These are phyloP conservation scores for Progne subis DNA, from an alignment of 2,113 vertebrate genomes.

Conservation along the genomic window DNA sequence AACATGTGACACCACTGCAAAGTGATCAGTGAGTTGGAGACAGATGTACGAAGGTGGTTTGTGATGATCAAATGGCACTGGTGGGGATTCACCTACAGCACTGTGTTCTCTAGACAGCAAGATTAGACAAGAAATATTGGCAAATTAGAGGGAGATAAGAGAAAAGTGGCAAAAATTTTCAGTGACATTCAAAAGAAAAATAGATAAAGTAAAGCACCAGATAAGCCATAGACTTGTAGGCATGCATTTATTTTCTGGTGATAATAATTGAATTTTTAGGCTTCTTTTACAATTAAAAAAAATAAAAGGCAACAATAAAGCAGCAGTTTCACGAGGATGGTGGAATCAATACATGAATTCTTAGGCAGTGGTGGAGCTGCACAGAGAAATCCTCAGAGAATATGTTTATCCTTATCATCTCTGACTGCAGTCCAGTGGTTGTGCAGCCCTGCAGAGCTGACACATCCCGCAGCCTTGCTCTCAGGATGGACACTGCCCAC, in stretches of 20 bases:
- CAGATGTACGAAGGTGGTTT: not conserved
- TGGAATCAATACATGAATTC: not conserved
- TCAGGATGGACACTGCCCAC: not conserved
- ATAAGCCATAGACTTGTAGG: not conserved
- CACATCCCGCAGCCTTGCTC: not conserved
- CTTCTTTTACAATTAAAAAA: not conserved
- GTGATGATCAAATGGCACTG: not conserved
- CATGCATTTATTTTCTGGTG: not conserved
- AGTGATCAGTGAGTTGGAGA: not conserved
- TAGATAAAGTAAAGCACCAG: not conserved
- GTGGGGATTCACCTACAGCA: not conserved
- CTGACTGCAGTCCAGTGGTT: not conserved
- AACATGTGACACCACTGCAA: not conserved
- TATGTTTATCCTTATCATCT: not conserved
- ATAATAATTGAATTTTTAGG: not conserved
- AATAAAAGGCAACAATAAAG: not conserved
- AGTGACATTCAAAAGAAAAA: not conserved
- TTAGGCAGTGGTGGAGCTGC: not conserved
- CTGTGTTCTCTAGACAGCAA: not conserved
- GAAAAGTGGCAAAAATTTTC: not conserved
- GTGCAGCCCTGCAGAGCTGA: not conserved
- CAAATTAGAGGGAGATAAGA: slow-evolving; percentile 2
- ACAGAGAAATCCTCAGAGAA: not conserved
- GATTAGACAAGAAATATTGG: not conserved
- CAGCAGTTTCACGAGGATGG: not conserved